phyloP scores from a whole-genome alignment of 1,140 invertebrate species.

The Drosophila santomea region DNA sequence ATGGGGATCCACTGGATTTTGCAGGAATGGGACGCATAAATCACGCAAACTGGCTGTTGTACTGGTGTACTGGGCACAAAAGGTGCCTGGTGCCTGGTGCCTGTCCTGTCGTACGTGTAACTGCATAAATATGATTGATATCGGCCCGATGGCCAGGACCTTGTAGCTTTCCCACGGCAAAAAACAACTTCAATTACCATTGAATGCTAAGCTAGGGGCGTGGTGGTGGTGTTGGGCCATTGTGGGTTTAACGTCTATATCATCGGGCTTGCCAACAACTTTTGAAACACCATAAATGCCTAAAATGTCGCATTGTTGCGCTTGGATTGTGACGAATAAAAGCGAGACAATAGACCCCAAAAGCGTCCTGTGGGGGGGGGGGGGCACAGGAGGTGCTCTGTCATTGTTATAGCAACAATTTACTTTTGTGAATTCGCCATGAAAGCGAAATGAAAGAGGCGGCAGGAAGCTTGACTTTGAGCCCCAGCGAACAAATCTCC shows the following conservation, averaged over 20 bases:
- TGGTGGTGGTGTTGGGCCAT: too few relatives aligned
- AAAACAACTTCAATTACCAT: slow-evolving; percentile 62
- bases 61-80: slow-evolving; percentile 1
- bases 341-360: slow-evolving; percentile 44
- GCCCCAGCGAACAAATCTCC: background rate
- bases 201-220: background rate
- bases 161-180: slow-evolving; percentile 25
- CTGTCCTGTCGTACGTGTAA: slow-evolving; percentile 50
- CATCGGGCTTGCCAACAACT: slow-evolving; percentile 42
- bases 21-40: slow-evolving; percentile 33
- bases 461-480: slow-evolving; percentile 3
- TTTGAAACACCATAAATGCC: slow-evolving; percentile 49
- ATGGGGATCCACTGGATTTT: background rate
- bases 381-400: background rate
- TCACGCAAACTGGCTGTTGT: slow-evolving; percentile 8
- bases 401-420: slow-evolving; percentile 55
- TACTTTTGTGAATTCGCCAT: slow-evolving; percentile 37
- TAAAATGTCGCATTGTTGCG: slow-evolving; percentile 59
- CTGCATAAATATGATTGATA: slow-evolving; percentile 75
- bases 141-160: slow-evolving; percentile 26
- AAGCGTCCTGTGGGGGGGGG: slow-evolving; percentile 24
- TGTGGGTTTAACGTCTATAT: slow-evolving; percentile 33
- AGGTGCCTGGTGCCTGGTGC: slow-evolving; percentile 31
- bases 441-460: slow-evolving; percentile 24
- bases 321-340: slow-evolving; percentile 58